Base-by-base conservation (phyloP, 2,797 vertebrate genomes). In the Coccyzus lansbergi region DNA sequence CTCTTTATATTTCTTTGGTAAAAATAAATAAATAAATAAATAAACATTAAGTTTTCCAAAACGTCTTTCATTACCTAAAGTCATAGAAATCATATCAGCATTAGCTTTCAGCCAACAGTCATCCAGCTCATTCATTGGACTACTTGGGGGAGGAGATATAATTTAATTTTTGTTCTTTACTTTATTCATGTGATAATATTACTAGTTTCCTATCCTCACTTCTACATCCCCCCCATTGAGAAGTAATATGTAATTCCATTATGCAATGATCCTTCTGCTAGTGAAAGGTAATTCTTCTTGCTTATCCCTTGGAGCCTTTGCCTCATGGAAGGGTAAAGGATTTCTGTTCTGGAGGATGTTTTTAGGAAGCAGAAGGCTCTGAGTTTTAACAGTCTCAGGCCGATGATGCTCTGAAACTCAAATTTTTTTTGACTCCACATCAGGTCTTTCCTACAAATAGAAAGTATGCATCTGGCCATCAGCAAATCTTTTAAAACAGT, bases 81-180 rank as follows among this genome's bases (percentile, higher is more conserved):
- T 14, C 33, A 38, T 7, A 11, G 40, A 74, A 88, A 46, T 38
- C 16, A n/a, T 33, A 10, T 17, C 49, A 75, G 31, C 13, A 75
- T 75, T 52, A 46, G 28, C 42, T 62, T 82, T 81, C 38, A 53
- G 42, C 7, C 31, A 51, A 46, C 16, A 46, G 26, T 68, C 15
- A 56, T 40, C 3, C 38, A 70, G 33, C 6, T 52, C 88, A 52
- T 68, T 56, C 9, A 26, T 33, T 33, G 36, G 13, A 44, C n/a
- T 38, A 3, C 4, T 17, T n/a, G n/a, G 12, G 10, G 15, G 8
- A n/a, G 3, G 3, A 2, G 5, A 36, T 80, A 28, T 36, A 4
- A 25, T 55, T 69, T 19, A 16, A 2, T 0, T 55, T 64, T 77
- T 64, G 10, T 44, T 60, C 15, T 88, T 85, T n/a, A 58, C 4